These are phyloP conservation scores for Forbesichthys papilliferus DNA, from an alignment of 2,113 vertebrate genomes.

Conservation along the genomic window DNA sequence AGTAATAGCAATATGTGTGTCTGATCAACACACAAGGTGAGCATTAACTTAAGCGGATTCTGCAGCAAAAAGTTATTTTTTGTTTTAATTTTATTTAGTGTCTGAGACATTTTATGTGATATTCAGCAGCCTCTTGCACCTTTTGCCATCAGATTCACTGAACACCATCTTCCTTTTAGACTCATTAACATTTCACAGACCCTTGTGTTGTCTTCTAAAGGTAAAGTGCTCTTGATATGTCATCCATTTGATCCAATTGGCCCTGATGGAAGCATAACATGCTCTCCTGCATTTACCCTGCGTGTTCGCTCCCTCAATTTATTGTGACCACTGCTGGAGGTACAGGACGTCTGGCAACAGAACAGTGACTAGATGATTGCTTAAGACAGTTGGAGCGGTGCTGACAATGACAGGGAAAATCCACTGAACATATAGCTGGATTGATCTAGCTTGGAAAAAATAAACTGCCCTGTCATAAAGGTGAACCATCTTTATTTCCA, in stretches of 20 bases:
- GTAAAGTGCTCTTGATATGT: constrained; percentile 59
- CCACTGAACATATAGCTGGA: constrained; percentile 56
- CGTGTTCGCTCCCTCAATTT: constrained; percentile 56
- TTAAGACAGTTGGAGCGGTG: constrained; percentile 62
- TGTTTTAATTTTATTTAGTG: constrained; percentile 21
- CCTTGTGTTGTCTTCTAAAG: constrained; percentile 43
- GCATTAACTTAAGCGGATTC: too few species aligned
- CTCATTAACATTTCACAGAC: constrained; percentile 66
- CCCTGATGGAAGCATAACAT: constrained; percentile 60
- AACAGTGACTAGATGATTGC: constrained; percentile 63
- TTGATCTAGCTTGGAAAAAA: constrained; percentile 58
- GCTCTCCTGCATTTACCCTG: constrained; percentile 36
- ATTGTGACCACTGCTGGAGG: constrained; percentile 44
- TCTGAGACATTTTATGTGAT: constrained; percentile 25
- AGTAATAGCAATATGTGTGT: neutral
- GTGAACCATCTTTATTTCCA: constrained; percentile 43
- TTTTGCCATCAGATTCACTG: constrained; percentile 40
- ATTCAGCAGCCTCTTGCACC: constrained; percentile 38
- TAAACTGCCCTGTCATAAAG: constrained; percentile 56
- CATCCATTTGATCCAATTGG: constrained; percentile 58
- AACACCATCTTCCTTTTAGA: constrained; percentile 67
- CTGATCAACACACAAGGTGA: neutral
- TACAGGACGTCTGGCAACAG: constrained; percentile 34
- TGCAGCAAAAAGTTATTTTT: neutral
- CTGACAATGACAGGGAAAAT: constrained; percentile 62